These are phyloP conservation scores for Masnerella sp. DNA, from an alignment of 2,888 invertebrate species.

Conservation along the genomic window DNA sequence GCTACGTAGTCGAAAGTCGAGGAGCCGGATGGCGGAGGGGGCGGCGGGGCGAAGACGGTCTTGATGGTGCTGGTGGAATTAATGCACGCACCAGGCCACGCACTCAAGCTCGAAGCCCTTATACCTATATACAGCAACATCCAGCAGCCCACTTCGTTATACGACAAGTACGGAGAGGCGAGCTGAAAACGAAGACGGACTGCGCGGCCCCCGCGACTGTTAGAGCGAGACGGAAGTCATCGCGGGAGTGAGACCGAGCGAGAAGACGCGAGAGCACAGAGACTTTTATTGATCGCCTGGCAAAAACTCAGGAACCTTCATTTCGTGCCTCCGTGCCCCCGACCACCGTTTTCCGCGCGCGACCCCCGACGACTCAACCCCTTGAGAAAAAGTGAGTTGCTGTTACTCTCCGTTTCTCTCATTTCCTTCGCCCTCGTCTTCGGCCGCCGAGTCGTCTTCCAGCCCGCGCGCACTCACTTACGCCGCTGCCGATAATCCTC, in stretches of 20 bases:
- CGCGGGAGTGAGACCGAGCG: conserved; percentile 60
- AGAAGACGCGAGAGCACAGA: conserved; percentile 71
- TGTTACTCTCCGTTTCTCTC: conserved; percentile 61
- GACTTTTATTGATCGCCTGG: conserved; percentile 78
- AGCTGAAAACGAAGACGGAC: conserved; percentile 59
- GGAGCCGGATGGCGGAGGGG: conserved; percentile 46
- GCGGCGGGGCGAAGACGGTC: conserved; percentile 51
- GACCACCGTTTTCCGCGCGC: conserved; percentile 64
- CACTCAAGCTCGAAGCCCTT: conserved; percentile 68
- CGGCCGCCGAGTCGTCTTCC: conserved; percentile 39
- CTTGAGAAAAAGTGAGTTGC: conserved; percentile 72
- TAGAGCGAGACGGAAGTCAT: conserved; percentile 53
- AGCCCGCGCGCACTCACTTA: conserved; percentile 45
- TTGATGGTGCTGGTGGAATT: conserved; percentile 65
- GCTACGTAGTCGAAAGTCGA: conserved; percentile 60
- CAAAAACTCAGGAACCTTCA: conserved; percentile 78
- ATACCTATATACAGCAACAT: conserved; percentile 49
- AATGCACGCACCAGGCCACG: conserved; percentile 76
- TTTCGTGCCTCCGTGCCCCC: conserved; percentile 77
- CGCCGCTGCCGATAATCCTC: conserved; percentile 72
- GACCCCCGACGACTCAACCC: conserved; percentile 60
- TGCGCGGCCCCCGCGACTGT: conserved; percentile 14
- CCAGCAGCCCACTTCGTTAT: conserved; percentile 76
- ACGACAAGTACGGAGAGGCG: conserved; percentile 75
- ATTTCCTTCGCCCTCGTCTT: conserved; percentile 56